Evolutionary conservation across 2,888 invertebrate genomes (phyloP).

Genomic region (Atrina japonica): DNA sequence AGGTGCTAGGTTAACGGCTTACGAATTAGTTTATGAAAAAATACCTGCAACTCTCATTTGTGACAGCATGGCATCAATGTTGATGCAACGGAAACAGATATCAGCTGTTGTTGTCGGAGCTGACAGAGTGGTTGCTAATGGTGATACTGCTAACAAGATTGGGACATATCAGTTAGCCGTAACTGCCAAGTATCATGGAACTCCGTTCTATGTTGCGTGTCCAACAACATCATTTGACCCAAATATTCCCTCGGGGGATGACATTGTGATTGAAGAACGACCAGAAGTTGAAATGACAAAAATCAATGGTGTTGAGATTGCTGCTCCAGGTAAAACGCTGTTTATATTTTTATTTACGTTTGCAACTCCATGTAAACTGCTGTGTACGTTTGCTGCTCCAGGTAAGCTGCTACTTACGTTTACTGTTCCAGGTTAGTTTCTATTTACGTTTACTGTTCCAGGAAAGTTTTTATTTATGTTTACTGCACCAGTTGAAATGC

Average conservation of each 20-base stretch:
- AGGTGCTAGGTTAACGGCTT: conserved; percentile 93
- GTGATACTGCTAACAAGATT: conserved; percentile 98
- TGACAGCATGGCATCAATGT: conserved; percentile 96
- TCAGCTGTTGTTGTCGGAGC: conserved; percentile 98
- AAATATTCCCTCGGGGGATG: conserved; percentile 88
- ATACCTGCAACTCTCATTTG: conserved; percentile 96
- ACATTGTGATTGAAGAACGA: conserved; percentile 96
- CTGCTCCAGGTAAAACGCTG: conserved; percentile 87
- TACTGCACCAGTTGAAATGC: too few species aligned
- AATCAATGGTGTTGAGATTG: conserved; percentile 92
- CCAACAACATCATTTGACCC: conserved; percentile 94
- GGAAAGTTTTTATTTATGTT: too few species aligned
- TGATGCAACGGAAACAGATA: conserved; percentile 91
- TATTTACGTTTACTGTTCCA: too few species aligned
- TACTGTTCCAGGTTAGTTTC: too few species aligned
- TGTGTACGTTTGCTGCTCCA: too few species aligned
- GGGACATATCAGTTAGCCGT: conserved; percentile 91
- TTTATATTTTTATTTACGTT: too few species aligned
- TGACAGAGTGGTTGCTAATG: conserved; percentile 96
- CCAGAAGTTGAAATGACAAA: conserved; percentile 95
- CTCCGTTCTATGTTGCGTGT: conserved; percentile 97
- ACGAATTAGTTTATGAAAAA: conserved; percentile 90
- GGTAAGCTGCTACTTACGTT: too few species aligned
- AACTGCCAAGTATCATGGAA: conserved; percentile 87
- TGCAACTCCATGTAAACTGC: neutral